phyloP scores from a whole-genome alignment of 35 echinoderm and acorn worm species.

The Patiria miniata region DNA sequence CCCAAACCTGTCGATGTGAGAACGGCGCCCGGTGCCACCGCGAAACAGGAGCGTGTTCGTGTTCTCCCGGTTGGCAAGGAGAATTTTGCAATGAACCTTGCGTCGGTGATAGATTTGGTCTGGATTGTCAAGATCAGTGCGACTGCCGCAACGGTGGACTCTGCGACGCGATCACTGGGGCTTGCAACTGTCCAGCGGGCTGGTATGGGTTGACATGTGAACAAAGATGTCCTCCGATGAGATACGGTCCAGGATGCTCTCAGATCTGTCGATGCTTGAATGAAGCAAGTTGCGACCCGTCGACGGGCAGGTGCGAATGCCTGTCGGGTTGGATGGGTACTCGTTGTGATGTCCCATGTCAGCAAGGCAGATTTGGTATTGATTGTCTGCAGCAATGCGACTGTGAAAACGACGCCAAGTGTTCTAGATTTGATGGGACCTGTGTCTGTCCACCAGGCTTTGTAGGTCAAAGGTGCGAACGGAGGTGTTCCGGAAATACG shows the following conservation, averaged over 20 bases:
- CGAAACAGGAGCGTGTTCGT: conserved; percentile 66
- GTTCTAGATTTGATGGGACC: conserved; percentile 82
- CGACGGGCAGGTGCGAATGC: conserved; percentile 48
- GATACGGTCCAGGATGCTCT: conserved; percentile 61
- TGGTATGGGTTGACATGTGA: conserved; percentile 60
- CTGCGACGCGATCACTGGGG: conserved; percentile 35
- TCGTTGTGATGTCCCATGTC: conserved; percentile 72
- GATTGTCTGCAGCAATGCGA: conserved; percentile 58
- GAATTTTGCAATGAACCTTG: conserved; percentile 53
- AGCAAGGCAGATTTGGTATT: conserved; percentile 57
- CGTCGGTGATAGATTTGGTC: conserved; percentile 27
- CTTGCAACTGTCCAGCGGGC: conserved; percentile 65
- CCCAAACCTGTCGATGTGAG: conserved; percentile 58
- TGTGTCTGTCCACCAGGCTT: conserved; percentile 78
- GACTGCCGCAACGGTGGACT: conserved; percentile 1
- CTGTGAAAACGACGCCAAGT: conserved; percentile 64
- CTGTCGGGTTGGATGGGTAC: conserved; percentile 57
- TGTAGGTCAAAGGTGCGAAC: conserved; percentile 52
- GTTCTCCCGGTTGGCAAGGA: conserved; percentile 67
- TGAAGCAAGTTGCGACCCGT: conserved; percentile 49
- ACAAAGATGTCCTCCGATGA: conserved; percentile 13
- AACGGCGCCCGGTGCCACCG: conserved; percentile 71
- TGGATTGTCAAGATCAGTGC: conserved; percentile 50
- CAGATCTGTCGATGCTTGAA: conserved; percentile 65
- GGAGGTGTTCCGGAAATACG: conserved; percentile 41